Base-by-base conservation (phyloP, 1,140 invertebrate species). In the Subanguina moxae region DNA sequence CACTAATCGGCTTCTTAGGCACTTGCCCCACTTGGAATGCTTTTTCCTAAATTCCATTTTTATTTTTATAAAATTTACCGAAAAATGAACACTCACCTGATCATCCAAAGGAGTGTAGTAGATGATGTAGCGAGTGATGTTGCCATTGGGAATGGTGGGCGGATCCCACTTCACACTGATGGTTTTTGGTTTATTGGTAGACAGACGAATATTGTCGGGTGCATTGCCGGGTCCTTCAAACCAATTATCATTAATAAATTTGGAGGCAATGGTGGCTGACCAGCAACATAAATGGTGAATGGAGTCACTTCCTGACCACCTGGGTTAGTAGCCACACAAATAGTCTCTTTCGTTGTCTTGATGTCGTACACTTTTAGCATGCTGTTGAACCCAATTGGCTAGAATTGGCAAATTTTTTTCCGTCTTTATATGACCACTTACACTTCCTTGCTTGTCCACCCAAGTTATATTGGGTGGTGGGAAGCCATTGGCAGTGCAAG, bases 51-150 rank as follows among this genome's bases (percentile, higher is more conserved):
- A 78, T 74, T 21, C 67, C 19, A 30, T 5, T 21, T 21, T 3
- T 15, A 52, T 52, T 52, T 73, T 27, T 21, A 21, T 11, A 72
- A 57, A 59, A 9, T 45, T 8, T 68, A 42, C 15, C 15, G 68
- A 25, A 67, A 59, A 59, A 9, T 71, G 17, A 21, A 43, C 57
- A 17, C n/a, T 19, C 32, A 74, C 76, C 66, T 82, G 80, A 52
- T 82, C 76, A 65, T 82, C 80, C 3, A 82, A 62, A 21, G 78
- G 74, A 48, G 79, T 82, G 69, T 82, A 82, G 58, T 82, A 82
- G 30, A 82, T 68, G 42, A 82, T 82, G 58, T 82, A 82, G 25
- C 82, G 71, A 1, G 70, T 80, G 57, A 82, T 82, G 27, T 82
- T 75, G 46, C 80, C 80, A 65, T 82, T 82, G 0, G 80, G 71